A percentile compares a stretch with the other conserved stretches of the same genome.
These are phyloP conservation scores for Platyrinchus mystaceus DNA, from an alignment of 2,797 vertebrate species.

Conservation along the genomic window DNA sequence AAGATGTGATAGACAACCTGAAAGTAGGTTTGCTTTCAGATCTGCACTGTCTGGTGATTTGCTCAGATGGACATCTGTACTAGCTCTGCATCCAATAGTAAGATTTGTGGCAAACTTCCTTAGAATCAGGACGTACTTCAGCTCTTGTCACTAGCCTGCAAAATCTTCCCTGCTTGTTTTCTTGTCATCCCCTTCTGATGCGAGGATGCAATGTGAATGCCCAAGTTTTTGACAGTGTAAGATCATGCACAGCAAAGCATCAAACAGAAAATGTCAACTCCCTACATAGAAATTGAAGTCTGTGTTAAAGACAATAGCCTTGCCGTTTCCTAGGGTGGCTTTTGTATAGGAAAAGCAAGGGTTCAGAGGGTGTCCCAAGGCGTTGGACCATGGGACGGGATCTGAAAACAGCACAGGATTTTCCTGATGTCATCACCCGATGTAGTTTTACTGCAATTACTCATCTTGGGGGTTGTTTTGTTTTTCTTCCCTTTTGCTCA, in stretches of 20 bases:
- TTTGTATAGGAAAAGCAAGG: background rate
- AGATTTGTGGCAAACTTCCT: background rate
- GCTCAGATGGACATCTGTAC: background rate
- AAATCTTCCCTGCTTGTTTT: background rate
- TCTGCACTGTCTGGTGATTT: background rate
- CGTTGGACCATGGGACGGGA: background rate
- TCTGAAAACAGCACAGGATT: background rate
- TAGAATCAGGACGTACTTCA: background rate
- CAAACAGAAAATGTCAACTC: background rate
- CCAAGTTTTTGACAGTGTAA: too few species aligned
- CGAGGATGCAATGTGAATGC: background rate
- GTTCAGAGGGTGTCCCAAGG: background rate
- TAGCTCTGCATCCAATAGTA: background rate
- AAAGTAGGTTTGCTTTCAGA: background rate
- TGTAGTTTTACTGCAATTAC: background rate
- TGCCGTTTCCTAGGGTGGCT: background rate
- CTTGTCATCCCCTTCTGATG: background rate
- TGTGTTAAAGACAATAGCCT: background rate
- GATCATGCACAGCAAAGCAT: background rate
- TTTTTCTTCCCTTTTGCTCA: conserved; percentile 17
- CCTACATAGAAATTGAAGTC: background rate
- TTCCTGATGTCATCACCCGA: background rate
- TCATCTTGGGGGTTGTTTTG: background rate
- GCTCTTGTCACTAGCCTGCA: fast-evolving
- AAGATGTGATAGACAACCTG: background rate